Base-by-base conservation (phyloP, 2,888 invertebrate species). In the Cerastis leucographa region DNA sequence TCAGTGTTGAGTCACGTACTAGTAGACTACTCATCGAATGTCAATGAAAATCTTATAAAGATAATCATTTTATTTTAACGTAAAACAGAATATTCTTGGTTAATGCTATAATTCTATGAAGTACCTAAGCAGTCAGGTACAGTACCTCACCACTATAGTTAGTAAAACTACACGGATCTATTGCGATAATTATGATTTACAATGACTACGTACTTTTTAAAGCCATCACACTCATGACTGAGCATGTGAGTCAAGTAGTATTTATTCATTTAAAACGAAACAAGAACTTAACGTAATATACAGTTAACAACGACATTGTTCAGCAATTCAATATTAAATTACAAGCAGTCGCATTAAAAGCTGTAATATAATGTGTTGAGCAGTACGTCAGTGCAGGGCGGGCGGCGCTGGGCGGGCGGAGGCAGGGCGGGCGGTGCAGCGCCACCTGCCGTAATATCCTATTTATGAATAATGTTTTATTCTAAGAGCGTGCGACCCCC, bases 401-500 rank as follows among this genome's bases (percentile, higher is more conserved):
- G 85, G 84, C 81, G 88, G 89, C 79, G n/a, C 82, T 62, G 59
- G 71, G 80, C 81, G 80, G 78, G 78, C 76, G 81, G 66, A 62
- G 69, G 81, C 74, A 17, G 44, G 64, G 76, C 64, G 75, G 76
- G 76, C 76, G 82, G 61, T 83, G 83, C 77, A 81, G 84, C 87
- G 89, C 93, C 94, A 94, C 88, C 88, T 88, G 88, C 92, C 93
- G 95, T 96, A 96, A 96, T 96, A 95, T 95, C 94, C 96, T 96
- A 95, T 96, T 96, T 96, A 96, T 96, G 96, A 96, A 96, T 96
- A 96, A 96, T 96, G 96, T 96, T 96, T 96, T 96, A 96, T 96
- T 96, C 96, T 95, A 95, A 94, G 93, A 95, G 95, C 96, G 96
- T 96, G 94, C 96, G 95, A 91, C 92, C 91, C 91, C 83, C 65